Base-by-base conservation (phyloP, 1,140 invertebrate species). In the Cotesia chilonis region DNA sequence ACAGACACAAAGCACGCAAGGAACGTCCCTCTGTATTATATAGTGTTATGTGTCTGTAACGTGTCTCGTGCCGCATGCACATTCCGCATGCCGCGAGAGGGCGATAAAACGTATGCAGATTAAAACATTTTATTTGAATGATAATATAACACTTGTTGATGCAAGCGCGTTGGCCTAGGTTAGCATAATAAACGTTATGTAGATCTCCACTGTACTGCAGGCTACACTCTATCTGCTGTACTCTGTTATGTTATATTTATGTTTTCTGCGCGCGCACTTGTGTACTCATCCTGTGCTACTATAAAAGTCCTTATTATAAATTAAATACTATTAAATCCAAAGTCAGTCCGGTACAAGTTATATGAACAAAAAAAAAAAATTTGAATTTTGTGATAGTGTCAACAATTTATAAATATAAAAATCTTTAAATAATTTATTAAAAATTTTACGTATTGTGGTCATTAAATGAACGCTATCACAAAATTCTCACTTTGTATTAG, bases 141-240 rank as follows among this genome's bases (percentile, higher is more conserved):
- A 87, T 87, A 86, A 87, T 87, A 86, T 87, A 87, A 87, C 84
- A 87, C 85, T 87, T 87, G 85, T 87, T 87, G 85, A 86, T 86
- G 84, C 84, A 83, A 85, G 82, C 83, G 81, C 83, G 83, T 86
- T 86, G 81, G 83, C 83, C 83, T 86, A 85, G 84, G 84, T 85
- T 85, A 85, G 84, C 85, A 85, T 87, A 85, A 87, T 87, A 87
- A 87, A 85, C 84, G 83, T 86, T 85, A 85, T 85, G 84, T 84
- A 84, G 84, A 84, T 84, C 82, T 82, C 80, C 54, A 67, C 37
- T 35, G 36, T 63, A 36, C 7, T n/a, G 12, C 12, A 6, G 65
- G 38, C 55, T 67, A 65, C 20, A 28, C 64, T 47, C 28, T 28
- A 28, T 28, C 41, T 47, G 41, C 41, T 41, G 9, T 41, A 41